Evolutionary conservation across 2,113 vertebrate species (phyloP).

Genomic region (Crotalus horridus): DNA sequence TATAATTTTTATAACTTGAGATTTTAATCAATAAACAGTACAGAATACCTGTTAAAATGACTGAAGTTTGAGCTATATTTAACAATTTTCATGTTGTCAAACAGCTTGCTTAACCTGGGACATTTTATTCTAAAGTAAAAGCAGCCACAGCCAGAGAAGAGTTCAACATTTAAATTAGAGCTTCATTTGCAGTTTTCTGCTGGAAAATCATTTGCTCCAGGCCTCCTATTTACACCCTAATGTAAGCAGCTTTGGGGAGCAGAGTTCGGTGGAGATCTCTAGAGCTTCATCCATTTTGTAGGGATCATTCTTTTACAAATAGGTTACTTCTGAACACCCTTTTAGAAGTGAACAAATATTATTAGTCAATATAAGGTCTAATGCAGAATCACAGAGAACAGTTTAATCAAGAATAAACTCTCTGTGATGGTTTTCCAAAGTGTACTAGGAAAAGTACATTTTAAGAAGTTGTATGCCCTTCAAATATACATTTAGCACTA

Average conservation of each 20-base stretch:
- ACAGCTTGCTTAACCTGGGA: background rate
- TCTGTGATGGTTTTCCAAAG: background rate
- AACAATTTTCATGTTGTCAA: background rate
- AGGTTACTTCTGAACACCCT: no score
- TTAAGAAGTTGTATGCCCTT: background rate
- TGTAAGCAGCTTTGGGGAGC: no score
- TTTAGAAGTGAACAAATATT: no score
- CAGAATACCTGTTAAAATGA: background rate
- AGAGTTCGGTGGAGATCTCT: no score
- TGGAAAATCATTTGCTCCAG: background rate
- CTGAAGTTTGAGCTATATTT: background rate
- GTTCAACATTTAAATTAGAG: background rate
- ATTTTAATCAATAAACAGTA: background rate
- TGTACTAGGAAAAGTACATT: background rate
- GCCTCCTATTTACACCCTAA: background rate
- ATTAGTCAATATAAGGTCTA: background rate
- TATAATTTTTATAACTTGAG: no score
- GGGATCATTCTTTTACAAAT: no score
- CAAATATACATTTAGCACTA: background rate
- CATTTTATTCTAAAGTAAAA: background rate
- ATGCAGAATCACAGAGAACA: background rate
- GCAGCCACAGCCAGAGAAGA: background rate
- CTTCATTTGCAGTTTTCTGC: background rate
- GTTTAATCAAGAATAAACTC: background rate
- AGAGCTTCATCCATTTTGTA: no score